These are phyloP conservation scores for Panagrolaimus sp. DNA, from an alignment of 1,140 invertebrate genomes.

Conservation along the genomic window DNA sequence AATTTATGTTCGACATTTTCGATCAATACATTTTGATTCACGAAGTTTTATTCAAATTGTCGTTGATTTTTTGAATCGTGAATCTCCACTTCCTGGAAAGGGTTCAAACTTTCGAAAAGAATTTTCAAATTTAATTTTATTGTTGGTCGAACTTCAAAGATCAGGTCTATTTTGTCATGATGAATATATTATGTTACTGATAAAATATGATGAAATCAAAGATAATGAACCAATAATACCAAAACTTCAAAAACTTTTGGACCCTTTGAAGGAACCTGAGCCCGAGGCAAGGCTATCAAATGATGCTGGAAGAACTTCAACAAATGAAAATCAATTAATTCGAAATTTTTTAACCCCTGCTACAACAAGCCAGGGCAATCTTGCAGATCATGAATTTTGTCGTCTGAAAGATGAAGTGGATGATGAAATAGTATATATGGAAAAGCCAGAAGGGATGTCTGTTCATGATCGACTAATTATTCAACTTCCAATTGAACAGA, in stretches of 20 bases:
- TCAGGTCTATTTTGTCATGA: slow-evolving; percentile 24
- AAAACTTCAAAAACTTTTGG: neutral
- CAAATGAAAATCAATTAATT: neutral
- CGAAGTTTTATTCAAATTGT: slow-evolving; percentile 27
- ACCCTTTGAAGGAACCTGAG: neutral
- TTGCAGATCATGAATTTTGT: too few relatives aligned
- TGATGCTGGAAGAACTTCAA: neutral
- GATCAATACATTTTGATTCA: neutral
- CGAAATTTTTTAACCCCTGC: neutral
- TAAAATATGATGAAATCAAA: neutral
- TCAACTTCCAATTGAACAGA: slow-evolving; percentile 39
- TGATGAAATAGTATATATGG: slow-evolving; percentile 16
- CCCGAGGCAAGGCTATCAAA: neutral
- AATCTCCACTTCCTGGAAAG: slow-evolving; percentile 22
- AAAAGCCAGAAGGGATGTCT: slow-evolving; percentile 20
- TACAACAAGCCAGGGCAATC: neutral
- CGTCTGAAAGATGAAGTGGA: slow-evolving; percentile 12
- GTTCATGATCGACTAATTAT: slow-evolving; percentile 42
- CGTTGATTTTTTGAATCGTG: slow-evolving; percentile 34
- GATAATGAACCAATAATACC: neutral
- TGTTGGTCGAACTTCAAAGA: slow-evolving; percentile 39
- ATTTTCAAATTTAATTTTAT: slow-evolving; percentile 35
- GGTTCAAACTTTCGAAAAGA: slow-evolving; percentile 20
- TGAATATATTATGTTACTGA: neutral
- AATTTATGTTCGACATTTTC: slow-evolving; percentile 23